phyloP scores from a whole-genome alignment of 2,113 vertebrate genomes.

The Tenrec ecaudatus region DNA sequence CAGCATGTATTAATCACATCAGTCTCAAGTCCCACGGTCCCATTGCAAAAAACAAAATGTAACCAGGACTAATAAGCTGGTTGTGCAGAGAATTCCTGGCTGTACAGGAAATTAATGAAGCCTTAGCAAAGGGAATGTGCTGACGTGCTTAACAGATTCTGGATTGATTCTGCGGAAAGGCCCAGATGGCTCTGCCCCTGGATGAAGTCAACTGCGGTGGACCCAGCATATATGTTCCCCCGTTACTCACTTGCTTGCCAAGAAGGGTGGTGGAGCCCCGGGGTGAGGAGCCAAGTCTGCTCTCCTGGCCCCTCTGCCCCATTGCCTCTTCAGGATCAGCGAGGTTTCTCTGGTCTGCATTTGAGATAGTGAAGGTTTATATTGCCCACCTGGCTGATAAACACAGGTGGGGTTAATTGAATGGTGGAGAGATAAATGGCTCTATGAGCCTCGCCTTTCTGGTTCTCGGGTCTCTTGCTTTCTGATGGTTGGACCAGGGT shows the following conservation, averaged over 20 bases:
- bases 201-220: background rate
- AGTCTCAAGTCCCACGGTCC: constrained; percentile 70
- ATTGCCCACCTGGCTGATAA: no score
- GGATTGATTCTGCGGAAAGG: background rate
- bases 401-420: no score
- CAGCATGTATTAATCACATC: constrained; percentile 80
- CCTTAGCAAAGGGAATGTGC: constrained; percentile 42
- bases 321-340: background rate
- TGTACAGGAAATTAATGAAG: constrained; percentile 70
- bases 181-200: background rate
- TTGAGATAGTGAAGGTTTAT: background rate
- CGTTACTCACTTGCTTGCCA: background rate
- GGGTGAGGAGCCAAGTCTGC: background rate
- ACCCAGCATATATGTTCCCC: background rate
- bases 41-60: constrained; percentile 66
- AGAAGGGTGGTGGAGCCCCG: background rate
- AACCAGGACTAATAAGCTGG: constrained; percentile 50
- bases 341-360: background rate
- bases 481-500: no score
- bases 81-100: background rate
- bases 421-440: no score
- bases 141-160: constrained; percentile 61
- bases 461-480: no score
- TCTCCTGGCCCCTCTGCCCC: background rate
- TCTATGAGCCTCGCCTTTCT: no score